Conservation (phyloP, 2,888 invertebrate species). For the Rotaria sp. region DNA sequence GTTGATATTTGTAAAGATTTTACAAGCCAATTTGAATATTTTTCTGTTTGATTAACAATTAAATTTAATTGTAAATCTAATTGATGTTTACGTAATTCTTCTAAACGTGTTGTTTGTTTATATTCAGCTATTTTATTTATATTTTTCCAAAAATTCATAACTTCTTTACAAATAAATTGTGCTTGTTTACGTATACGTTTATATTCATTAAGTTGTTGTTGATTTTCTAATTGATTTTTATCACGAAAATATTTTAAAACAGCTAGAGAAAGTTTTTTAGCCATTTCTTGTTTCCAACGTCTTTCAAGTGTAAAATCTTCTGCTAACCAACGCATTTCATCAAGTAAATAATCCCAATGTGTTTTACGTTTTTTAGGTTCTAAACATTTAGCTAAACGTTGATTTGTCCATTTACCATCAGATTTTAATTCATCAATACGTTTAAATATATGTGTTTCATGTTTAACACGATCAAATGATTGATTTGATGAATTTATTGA, state of each 20-base stretch:
- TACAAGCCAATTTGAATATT: constrained; percentile 66
- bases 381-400: constrained; percentile 69
- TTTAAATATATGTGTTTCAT: constrained; percentile 37
- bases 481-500: background rate
- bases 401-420: constrained; percentile 37
- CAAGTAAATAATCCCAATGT: constrained; percentile 95
- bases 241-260: constrained; percentile 36
- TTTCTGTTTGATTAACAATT: constrained; percentile 94
- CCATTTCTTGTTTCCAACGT: constrained; percentile 84
- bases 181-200: constrained; percentile 32
- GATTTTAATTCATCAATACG: constrained; percentile 30
- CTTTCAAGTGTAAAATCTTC: constrained; percentile 94
- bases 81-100: constrained; percentile 85
- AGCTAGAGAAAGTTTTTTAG: constrained; percentile 33
- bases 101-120: constrained; percentile 80
- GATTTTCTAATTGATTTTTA: background rate
- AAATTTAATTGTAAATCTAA: constrained; percentile 91
- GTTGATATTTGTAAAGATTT: constrained; percentile 59
- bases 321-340: constrained; percentile 97
- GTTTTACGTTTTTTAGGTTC: constrained; percentile 72
- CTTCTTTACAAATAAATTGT: background rate
- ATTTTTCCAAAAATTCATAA: constrained; percentile 38
- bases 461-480: background rate
- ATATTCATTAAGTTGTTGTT: background rate
- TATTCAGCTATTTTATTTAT: constrained; percentile 66